Evolutionary conservation across 2,113 vertebrate genomes (phyloP).

Genomic region (Charadrius vociferus): DNA sequence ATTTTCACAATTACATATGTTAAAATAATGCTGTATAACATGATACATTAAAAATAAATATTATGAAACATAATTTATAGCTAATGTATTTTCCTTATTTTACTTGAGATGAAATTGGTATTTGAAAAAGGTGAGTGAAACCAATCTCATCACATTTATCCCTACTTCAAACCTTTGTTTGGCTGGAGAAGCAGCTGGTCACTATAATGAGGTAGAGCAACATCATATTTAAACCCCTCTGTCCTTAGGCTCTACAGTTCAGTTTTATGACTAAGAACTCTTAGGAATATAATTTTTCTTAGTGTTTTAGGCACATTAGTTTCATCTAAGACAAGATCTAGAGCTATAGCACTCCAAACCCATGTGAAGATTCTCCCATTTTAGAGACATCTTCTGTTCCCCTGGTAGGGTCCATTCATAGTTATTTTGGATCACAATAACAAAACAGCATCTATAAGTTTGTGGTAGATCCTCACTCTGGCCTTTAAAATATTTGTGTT

Average conservation of each 20-base stretch:
- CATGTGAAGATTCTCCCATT: rapidly evolving
- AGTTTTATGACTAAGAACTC: background rate
- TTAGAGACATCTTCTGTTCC: background rate
- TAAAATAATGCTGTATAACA: background rate
- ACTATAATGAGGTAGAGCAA: background rate
- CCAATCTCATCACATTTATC: background rate
- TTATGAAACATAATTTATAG: background rate
- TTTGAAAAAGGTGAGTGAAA: background rate
- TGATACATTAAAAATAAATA: background rate
- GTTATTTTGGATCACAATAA: background rate
- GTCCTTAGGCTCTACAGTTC: background rate
- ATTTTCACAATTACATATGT: background rate
- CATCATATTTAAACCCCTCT: background rate
- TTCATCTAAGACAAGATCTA: background rate
- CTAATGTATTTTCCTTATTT: background rate
- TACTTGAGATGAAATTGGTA: background rate
- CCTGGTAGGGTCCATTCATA: background rate
- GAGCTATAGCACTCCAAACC: background rate
- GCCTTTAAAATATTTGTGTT: background rate
- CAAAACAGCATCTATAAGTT: background rate
- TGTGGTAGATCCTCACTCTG: background rate
- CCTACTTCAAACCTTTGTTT: background rate
- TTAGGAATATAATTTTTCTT: background rate
- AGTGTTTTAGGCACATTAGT: background rate
- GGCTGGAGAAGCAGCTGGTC: background rate